Percentiles rank a stretch among this genome's conserved stretches.
phyloP scores from a whole-genome alignment of 2,888 invertebrate genomes.

The Ochlodes sylvanus region DNA sequence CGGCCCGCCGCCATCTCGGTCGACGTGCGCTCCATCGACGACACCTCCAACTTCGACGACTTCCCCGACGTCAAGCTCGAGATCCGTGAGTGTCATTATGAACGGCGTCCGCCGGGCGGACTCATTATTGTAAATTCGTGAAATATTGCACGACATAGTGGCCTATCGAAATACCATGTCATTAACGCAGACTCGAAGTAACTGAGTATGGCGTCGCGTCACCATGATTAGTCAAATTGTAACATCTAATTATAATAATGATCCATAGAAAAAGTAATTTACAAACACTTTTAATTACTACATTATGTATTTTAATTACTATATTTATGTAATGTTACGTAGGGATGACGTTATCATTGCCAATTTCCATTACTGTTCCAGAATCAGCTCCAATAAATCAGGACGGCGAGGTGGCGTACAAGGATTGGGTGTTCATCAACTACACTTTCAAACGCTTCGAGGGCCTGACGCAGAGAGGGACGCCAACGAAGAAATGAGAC shows the following conservation, averaged over 20 bases:
- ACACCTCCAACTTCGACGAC: constrained; percentile 99
- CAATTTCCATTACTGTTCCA: constrained; percentile 57
- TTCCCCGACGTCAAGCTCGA: constrained; percentile 99
- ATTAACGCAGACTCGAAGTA: no score
- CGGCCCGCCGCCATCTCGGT: constrained; percentile 99
- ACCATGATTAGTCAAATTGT: no score
- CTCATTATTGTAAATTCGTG: no score
- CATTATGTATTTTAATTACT: no score
- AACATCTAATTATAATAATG: no score
- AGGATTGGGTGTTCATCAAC: constrained; percentile 99
- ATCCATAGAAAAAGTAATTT: no score
- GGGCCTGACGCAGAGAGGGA: constrained; percentile 96
- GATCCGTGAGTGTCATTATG: constrained; percentile 92
- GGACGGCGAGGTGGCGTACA: constrained; percentile 96
- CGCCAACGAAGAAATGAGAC: constrained; percentile 90
- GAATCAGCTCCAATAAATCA: constrained; percentile 95
- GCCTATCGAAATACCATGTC: no score
- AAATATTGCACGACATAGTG: no score
- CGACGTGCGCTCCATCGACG: constrained; percentile 99
- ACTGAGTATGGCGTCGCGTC: no score
- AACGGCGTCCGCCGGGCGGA: no score
- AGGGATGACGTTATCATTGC: constrained; percentile 31
- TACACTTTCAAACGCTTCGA: constrained; percentile 99
- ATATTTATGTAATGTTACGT: neutral
- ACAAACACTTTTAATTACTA: no score